Evolutionary conservation across 1,140 invertebrate species (phyloP).

Genomic region (Temnothorax longispinosus): DNA sequence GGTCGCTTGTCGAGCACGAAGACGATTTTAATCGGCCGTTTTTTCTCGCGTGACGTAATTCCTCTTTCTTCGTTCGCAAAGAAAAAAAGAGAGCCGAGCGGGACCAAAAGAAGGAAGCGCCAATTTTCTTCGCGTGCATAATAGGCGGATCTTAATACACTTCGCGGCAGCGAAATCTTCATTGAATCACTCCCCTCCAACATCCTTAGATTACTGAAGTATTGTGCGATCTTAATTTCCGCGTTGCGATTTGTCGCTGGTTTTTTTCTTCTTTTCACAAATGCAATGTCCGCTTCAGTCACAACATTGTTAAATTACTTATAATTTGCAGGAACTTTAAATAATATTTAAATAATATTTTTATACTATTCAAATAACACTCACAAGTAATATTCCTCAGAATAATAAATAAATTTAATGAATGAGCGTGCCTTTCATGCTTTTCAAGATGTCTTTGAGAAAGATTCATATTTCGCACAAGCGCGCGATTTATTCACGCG

Average conservation of each 20-base stretch:
- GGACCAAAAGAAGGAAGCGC: slow-evolving; percentile 24
- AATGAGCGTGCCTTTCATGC: not conserved
- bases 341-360: not conserved
- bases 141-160: slow-evolving; percentile 31
- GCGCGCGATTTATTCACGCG: slow-evolving; percentile 9
- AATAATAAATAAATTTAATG: not conserved
- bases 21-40: slow-evolving; percentile 71
- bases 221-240: slow-evolving; percentile 17
- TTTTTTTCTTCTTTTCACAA: not conserved
- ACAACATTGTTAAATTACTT: not conserved
- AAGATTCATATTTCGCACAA: not conserved
- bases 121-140: slow-evolving; percentile 44
- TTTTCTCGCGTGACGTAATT: slow-evolving; percentile 57
- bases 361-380: not conserved
- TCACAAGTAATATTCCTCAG: not conserved
- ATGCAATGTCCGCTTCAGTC: not conserved
- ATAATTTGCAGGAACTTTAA: not conserved
- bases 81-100: slow-evolving; percentile 22
- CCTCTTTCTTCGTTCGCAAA: slow-evolving; percentile 37
- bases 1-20: slow-evolving; percentile 64
- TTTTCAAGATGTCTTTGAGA: not conserved
- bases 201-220: not conserved
- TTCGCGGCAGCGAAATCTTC: not conserved
- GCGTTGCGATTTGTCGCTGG: not conserved
- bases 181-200: slow-evolving; percentile 1